These are phyloP conservation scores for Stigmatopora argus DNA, from an alignment of 2,113 vertebrate species.

Conservation along the genomic window DNA sequence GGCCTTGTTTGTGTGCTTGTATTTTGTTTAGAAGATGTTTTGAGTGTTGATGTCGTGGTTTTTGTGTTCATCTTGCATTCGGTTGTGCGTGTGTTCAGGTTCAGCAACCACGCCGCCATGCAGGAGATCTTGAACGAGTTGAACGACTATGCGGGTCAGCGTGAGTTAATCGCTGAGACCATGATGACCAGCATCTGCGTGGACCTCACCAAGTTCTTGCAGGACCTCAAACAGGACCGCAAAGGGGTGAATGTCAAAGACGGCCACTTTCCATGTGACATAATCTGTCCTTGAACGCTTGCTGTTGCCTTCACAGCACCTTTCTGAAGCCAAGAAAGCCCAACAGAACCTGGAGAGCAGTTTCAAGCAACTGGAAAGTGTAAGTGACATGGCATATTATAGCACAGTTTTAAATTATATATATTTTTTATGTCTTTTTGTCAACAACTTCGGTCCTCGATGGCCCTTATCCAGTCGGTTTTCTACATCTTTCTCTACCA, in stretches of 20 bases:
- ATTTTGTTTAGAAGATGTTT: background rate
- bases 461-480: too few relatives aligned
- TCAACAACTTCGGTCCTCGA: too few relatives aligned
- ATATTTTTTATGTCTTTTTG: too few relatives aligned
- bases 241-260: conserved; percentile 55
- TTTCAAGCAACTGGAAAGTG: conserved; percentile 79
- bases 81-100: conserved; percentile 51
- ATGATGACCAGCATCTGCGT: conserved; percentile 63
- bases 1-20: background rate
- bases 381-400: conserved; percentile 63
- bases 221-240: conserved; percentile 65
- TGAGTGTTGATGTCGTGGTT: background rate
- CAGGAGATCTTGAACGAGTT: conserved; percentile 68
- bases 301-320: conserved; percentile 60
- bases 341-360: conserved; percentile 79
- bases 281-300: background rate
- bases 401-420: too few relatives aligned
- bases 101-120: conserved; percentile 70
- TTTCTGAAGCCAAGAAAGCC: conserved; percentile 76
- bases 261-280: background rate
- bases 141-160: conserved; percentile 64
- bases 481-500: too few relatives aligned
- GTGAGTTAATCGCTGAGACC: conserved; percentile 67
- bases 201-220: conserved; percentile 64
- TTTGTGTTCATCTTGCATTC: background rate